Conservation (phyloP, 2,113 vertebrate genomes). For the Atherinomorus stipes region DNA sequence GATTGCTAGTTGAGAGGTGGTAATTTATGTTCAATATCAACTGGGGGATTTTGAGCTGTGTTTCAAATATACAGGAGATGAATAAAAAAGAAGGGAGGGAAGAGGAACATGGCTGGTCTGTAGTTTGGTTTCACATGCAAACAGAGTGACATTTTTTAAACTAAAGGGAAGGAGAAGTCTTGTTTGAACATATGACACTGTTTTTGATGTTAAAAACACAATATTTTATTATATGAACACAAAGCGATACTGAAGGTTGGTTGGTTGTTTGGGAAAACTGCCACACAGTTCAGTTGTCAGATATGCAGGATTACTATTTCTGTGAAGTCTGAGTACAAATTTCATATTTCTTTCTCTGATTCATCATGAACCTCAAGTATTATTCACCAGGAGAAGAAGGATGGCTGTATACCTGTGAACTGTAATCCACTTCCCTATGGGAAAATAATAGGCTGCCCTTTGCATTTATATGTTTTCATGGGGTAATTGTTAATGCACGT, state of each 20-base stretch:
- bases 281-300: neutral
- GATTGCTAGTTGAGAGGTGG: conserved; percentile 58
- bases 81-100: conserved; percentile 21
- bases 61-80: conserved; percentile 69
- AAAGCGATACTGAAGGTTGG: conserved; percentile 11
- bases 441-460: too few species aligned
- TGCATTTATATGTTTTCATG: too few species aligned
- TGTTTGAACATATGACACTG: neutral
- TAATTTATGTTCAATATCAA: conserved; percentile 72
- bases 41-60: conserved; percentile 43
- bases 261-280: neutral
- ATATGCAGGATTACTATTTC: conserved; percentile 9
- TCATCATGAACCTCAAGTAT: too few species aligned
- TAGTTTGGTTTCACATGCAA: conserved; percentile 4
- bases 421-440: too few species aligned
- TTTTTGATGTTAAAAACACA: conserved; percentile 14
- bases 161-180: conserved; percentile 1
- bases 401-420: too few species aligned
- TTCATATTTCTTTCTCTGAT: too few species aligned
- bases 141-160: conserved; percentile 5
- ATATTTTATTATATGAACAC: conserved; percentile 18
- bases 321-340: neutral
- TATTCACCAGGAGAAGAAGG: too few species aligned
- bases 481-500: too few species aligned
- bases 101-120: conserved; percentile 6